A percentile compares a stretch with the other conserved stretches of the same genome.
These are phyloP conservation scores for Pharmacophagus antenor DNA, from an alignment of 2,888 invertebrate genomes.

Conservation along the genomic window DNA sequence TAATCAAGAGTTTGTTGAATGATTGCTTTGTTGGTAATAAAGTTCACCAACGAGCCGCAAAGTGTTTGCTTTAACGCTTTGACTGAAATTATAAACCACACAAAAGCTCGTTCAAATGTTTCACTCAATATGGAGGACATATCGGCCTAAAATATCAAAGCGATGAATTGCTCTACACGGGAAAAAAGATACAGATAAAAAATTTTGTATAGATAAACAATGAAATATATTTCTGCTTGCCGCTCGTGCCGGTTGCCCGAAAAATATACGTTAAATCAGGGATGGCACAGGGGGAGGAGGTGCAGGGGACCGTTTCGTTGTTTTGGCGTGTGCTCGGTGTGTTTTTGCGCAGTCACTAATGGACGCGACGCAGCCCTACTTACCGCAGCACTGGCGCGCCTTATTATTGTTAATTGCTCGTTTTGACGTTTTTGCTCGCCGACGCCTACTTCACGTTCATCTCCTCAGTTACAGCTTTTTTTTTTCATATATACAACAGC, in stretches of 20 bases:
- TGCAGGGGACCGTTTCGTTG: slow-evolving; percentile 61
- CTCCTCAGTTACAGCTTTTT: slow-evolving; percentile 40
- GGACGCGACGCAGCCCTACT: slow-evolving; percentile 58
- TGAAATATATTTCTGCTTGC: slow-evolving; percentile 30
- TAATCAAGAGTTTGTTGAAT: not conserved
- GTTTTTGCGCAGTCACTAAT: slow-evolving; percentile 58
- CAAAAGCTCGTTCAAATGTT: slow-evolving; percentile 22
- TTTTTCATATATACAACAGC: too few species aligned
- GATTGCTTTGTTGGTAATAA: not conserved
- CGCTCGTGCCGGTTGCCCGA: slow-evolving; percentile 41
- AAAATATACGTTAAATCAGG: slow-evolving; percentile 66
- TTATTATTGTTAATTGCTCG: slow-evolving; percentile 74
- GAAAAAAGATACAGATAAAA: slow-evolving; percentile 13
- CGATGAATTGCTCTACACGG: slow-evolving; percentile 11
- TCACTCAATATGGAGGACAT: slow-evolving; percentile 23
- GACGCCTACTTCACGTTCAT: slow-evolving; percentile 53
- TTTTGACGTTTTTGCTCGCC: slow-evolving; percentile 72
- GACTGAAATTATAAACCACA: slow-evolving; percentile 14
- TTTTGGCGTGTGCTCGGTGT: slow-evolving; percentile 56
- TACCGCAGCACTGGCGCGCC: slow-evolving; percentile 55
- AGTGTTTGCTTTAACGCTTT: not conserved
- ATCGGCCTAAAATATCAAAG: slow-evolving; percentile 26
- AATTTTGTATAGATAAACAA: slow-evolving; percentile 26
- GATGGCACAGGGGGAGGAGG: slow-evolving; percentile 57
- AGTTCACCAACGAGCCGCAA: not conserved